These are phyloP conservation scores for Thalpophila matura DNA, from an alignment of 2,888 invertebrate genomes.

Conservation along the genomic window DNA sequence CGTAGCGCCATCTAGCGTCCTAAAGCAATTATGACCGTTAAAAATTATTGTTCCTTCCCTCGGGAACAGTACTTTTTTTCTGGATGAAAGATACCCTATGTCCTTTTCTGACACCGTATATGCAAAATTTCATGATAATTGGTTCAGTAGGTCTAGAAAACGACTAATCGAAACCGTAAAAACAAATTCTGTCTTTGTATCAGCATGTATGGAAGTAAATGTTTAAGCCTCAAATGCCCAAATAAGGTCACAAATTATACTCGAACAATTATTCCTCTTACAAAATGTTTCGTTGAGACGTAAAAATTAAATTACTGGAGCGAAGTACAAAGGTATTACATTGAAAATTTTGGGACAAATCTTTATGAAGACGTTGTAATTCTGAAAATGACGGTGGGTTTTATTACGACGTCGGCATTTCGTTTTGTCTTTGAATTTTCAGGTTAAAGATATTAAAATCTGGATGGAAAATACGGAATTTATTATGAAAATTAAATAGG, in stretches of 20 bases:
- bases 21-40: no score
- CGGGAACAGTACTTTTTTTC: no score
- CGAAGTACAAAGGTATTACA: constrained; percentile 21
- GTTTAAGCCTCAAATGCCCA: no score
- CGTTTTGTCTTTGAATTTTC: constrained; percentile 35
- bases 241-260: constrained; percentile 8
- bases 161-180: no score
- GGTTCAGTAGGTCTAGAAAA: no score
- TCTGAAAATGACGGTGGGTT: constrained; percentile 31
- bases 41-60: no score
- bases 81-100: no score
- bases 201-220: no score
- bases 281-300: background rate
- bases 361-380: constrained; percentile 38
- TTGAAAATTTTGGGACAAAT: constrained; percentile 36
- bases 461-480: constrained; percentile 6
- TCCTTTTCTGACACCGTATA: no score
- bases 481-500: constrained; percentile 17
- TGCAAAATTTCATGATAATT: no score
- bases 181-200: no score
- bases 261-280: background rate
- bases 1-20: no score
- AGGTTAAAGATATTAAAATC: constrained; percentile 29
- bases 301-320: constrained; percentile 19
- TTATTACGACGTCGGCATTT: constrained; percentile 24